Conservation (phyloP, 2,113 vertebrate genomes). For the Microcebus griseorufus region DNA sequence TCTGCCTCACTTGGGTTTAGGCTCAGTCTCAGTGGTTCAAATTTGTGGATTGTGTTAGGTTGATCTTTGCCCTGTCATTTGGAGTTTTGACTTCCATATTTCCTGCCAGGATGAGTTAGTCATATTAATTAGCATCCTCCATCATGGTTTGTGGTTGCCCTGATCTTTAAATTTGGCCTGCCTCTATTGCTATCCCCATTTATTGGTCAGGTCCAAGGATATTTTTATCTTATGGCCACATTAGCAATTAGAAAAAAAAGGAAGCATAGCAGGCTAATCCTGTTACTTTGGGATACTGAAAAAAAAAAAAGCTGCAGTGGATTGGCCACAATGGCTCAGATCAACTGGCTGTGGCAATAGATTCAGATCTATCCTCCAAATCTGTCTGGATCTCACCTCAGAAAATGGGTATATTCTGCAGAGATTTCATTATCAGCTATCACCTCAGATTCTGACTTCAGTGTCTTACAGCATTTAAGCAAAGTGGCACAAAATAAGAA, state of each 20-base stretch:
- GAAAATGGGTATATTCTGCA: neutral
- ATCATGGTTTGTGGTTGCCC: constrained; percentile 50
- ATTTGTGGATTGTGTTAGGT: constrained; percentile 11
- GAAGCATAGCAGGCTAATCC: neutral
- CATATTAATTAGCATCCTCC: constrained; percentile 35
- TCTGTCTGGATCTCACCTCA: neutral
- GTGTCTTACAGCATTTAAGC: neutral
- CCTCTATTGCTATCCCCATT: neutral
- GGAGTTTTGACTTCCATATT: constrained; percentile 38
- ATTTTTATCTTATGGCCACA: constrained; percentile 34
- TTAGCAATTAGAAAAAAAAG: neutral
- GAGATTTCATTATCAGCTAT: neutral
- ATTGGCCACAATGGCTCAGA: neutral
- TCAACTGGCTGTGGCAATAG: neutral
- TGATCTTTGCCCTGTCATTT: constrained; percentile 41
- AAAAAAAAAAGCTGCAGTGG: neutral
- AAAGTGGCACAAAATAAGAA: neutral
- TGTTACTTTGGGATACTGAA: neutral
- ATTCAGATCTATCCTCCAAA: neutral
- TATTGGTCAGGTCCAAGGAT: constrained; percentile 21
- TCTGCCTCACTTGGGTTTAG: neutral
- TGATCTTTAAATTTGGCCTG: constrained; percentile 44
- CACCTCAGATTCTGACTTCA: neutral
- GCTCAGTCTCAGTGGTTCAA: constrained; percentile 5
- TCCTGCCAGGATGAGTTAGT: constrained; percentile 66